Evolutionary conservation across 1,140 invertebrate species (phyloP).

Genomic region (Platyura marginata): DNA sequence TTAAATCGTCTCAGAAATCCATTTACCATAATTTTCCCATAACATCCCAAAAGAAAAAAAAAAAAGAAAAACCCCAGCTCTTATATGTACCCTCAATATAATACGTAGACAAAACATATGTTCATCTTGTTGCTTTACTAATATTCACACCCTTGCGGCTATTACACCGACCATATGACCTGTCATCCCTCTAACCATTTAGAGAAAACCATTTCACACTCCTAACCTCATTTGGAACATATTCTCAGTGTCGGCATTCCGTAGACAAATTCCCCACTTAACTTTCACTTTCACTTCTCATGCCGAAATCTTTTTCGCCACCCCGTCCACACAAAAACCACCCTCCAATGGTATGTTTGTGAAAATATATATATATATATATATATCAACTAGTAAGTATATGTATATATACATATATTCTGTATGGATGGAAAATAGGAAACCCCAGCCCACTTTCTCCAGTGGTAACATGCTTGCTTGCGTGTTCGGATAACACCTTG

Average conservation of each 20-base stretch:
- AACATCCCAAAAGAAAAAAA: too few species aligned
- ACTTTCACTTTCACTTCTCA: neutral
- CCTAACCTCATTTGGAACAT: neutral
- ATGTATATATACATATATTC: neutral
- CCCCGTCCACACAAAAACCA: neutral
- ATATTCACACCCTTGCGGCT: neutral
- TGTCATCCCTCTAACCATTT: neutral
- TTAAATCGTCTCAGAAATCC: too few species aligned
- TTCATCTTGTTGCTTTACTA: neutral
- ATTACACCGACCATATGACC: neutral
- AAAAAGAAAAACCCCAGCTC: too few species aligned
- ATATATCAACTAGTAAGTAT: neutral
- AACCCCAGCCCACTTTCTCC: neutral
- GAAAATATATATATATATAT: neutral
- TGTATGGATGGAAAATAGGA: too few species aligned
- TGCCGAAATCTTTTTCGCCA: neutral
- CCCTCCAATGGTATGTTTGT: neutral
- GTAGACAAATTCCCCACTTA: neutral
- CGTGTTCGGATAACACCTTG: neutral
- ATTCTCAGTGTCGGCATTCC: neutral
- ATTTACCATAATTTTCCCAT: too few species aligned
- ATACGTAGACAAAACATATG: neutral
- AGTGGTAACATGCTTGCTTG: neutral
- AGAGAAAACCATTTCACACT: neutral
- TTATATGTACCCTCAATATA: neutral